Base-by-base conservation (phyloP, 2,888 invertebrate species). In the Zygaena filipendulae region DNA sequence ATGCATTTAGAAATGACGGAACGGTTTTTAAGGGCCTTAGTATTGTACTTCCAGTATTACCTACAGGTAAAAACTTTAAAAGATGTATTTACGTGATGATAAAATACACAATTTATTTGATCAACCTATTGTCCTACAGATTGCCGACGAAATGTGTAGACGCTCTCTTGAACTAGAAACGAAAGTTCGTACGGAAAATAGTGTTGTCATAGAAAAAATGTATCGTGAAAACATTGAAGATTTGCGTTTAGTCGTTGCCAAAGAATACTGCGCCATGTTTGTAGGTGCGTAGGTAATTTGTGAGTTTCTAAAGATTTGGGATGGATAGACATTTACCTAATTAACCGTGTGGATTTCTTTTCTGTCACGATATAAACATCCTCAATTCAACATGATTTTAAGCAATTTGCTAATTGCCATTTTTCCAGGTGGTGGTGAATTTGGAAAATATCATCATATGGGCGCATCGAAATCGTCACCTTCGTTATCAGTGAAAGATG, bases 401-500 rank as follows among this genome's bases (percentile, higher is more conserved):
- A n/a, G n/a, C n/a, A n/a, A n/a, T n/a, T n/a, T n/a, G n/a, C n/a
- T n/a, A n/a, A n/a, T n/a, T n/a, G n/a, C n/a, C 16, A 16, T 16
- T 16, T 16, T 16, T 16, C 7, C 16, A 79, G 79, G 79, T 38
- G 71, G 80, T 9, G 69, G 57, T 10, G 84, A 84, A 38, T 72
- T 69, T 3, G 66, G 53, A 39, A 74, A 64, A 32, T 86, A 79
- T 45, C 86, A 87, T 52, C 87, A 87, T 41, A 82, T 85, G 82
- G 79, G 77, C 7, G 60, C 69, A n/a, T 58, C 66, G 32, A 80
- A 82, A 40, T 81, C 82, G 44, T 66, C 81, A 21, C 63, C 62
- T 25, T 86, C 86, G 0, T 57, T 84, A 33, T 82, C 83, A n/a
- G 85, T 86, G 42, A 84, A 83, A 52, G 87, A 87, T 48, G 72